Base-by-base conservation (phyloP, 2,888 invertebrate genomes). In the Cylindroiulus punctatus region DNA sequence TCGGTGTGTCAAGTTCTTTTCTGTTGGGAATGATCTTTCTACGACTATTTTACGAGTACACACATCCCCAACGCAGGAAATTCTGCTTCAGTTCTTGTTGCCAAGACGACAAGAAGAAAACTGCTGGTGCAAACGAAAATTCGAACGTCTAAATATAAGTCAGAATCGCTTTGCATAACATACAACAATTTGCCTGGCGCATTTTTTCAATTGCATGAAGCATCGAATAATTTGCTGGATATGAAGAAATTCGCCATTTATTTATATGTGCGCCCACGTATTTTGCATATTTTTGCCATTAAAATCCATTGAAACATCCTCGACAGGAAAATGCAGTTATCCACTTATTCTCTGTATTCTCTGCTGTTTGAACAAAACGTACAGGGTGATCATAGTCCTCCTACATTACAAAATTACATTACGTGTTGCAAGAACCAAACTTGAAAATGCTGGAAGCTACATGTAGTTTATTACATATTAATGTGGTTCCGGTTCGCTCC, bases 1-100 rank as follows among this genome's bases (percentile, higher is more conserved):
- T 86, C 19, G 86, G 86, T 19, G 86, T 86, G 0, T n/a, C 30
- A 22, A 44, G 44, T 42, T 86, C 86, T 19, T 86, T 82, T 47
- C 26, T 81, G 7, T 32, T 86, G n/a, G 86, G 42, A 81, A 10
- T 86, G 19, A 32, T 82, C 1, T 86, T 86, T 82, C 44, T 86
- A 7, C 36, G 86, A 82, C 36, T 86, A 8, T 82, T 30, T 42
- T 86, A 86, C 32, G 86, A 44, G 22, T 86, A 44, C 22, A 42
- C 10, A 4, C 86, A 86, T 82, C 47, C 86, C n/a, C n/a, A 30
- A 10, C 5, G 22, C 3, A 82, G n/a, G 82, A 44, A 42, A 52
- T 4, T 19, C 32, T 52, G 44, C 22, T 52, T 22, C 84, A 84
- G 84, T 81, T 32, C 30, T 10, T 81, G 81, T n/a, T 17, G 81